phyloP scores from a whole-genome alignment of 2,888 invertebrate species.

The Dolichomitus sp. region DNA sequence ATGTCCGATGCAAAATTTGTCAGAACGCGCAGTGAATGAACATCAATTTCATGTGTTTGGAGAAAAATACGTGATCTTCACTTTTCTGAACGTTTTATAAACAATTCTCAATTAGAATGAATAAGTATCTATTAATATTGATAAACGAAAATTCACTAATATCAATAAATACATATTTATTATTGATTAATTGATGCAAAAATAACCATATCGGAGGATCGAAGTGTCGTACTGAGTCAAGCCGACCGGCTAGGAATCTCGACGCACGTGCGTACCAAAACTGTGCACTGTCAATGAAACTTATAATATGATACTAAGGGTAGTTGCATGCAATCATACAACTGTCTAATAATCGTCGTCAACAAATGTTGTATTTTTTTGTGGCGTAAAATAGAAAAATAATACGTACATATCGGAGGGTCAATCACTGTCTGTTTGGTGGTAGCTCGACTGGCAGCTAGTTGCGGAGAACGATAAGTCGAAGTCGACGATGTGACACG shows the following conservation, averaged over 20 bases:
- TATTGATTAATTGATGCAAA: too few species aligned
- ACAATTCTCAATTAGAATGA: not conserved
- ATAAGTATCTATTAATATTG: too few species aligned
- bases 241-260: conserved; percentile 25
- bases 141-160: too few species aligned
- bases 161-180: too few species aligned
- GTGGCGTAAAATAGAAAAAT: conserved; percentile 30
- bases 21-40: not conserved
- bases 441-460: conserved; percentile 45
- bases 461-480: conserved; percentile 69
- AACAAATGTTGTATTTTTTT: not conserved
- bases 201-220: not conserved
- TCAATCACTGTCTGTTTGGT: conserved; percentile 50
- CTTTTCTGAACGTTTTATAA: not conserved
- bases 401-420: conserved; percentile 59
- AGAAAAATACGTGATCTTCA: not conserved
- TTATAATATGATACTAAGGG: not conserved
- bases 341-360: not conserved
- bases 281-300: not conserved
- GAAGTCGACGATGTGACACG: conserved; percentile 66
- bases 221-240: not conserved
- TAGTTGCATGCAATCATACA: not conserved
- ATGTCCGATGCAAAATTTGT: not conserved
- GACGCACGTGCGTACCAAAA: conserved; percentile 25
- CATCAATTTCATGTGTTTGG: not conserved